phyloP scores from a whole-genome alignment of 2,888 invertebrate species.

The Bedellia somnulentella region DNA sequence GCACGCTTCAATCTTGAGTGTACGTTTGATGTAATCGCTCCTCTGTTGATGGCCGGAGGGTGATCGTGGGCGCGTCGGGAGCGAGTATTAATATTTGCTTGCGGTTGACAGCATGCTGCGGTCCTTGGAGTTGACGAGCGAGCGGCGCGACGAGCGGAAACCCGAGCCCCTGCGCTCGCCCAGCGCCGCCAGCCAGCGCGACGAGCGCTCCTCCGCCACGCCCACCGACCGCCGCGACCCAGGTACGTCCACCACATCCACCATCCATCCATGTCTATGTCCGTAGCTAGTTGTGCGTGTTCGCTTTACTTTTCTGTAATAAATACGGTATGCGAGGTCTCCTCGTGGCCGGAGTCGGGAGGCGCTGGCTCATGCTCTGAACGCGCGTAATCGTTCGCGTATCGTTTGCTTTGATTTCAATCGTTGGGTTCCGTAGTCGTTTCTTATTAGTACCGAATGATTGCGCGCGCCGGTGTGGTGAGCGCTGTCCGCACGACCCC shows the following conservation, averaged over 20 bases:
- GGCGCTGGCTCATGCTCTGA: slow-evolving; percentile 14
- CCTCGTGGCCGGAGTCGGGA: no score
- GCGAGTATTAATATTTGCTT: slow-evolving; percentile 4
- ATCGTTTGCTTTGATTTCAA: slow-evolving; percentile 19
- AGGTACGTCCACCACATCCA: slow-evolving; percentile 26
- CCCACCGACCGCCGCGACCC: slow-evolving; percentile 38
- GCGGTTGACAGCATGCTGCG: slow-evolving; percentile 69
- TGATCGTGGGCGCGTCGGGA: slow-evolving; percentile 2
- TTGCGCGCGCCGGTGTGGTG: slow-evolving; percentile 7
- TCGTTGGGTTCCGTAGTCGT: no score
- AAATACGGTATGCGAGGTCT: neutral
- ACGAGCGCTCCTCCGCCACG: slow-evolving; percentile 31
- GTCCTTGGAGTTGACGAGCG: slow-evolving; percentile 67
- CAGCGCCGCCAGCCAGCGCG: slow-evolving; percentile 25
- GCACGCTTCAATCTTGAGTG: slow-evolving; percentile 4
- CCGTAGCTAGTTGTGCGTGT: slow-evolving; percentile 42
- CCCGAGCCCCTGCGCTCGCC: slow-evolving; percentile 44
- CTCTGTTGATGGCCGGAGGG: slow-evolving; percentile 2
- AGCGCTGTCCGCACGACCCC: slow-evolving; percentile 62
- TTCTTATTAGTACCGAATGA: no score
- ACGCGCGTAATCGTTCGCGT: slow-evolving; percentile 36
- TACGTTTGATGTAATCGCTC: slow-evolving; percentile 4
- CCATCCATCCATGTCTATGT: slow-evolving; percentile 7
- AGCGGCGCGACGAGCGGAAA: slow-evolving; percentile 20
- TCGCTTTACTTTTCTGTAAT: slow-evolving; percentile 30